Evolutionary conservation across 2,113 vertebrate species (phyloP).

Genomic region (Gorsachius goisagi): DNA sequence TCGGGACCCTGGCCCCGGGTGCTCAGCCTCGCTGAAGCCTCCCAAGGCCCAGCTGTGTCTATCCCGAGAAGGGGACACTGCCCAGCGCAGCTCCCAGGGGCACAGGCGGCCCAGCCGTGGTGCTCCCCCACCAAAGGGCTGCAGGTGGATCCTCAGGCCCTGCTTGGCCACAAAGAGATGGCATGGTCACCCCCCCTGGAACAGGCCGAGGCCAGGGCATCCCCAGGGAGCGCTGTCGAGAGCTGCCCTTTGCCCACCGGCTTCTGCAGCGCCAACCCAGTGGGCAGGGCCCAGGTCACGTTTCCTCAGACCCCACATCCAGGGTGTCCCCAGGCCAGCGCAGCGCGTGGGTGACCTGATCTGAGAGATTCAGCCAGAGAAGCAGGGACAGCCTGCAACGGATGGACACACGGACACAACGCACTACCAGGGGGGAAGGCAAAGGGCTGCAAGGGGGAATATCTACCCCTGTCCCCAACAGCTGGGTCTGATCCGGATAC

Average conservation of each 20-base stretch:
- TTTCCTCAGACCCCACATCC: accelerated
- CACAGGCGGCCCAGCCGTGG: too few relatives aligned
- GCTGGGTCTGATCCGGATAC: accelerated
- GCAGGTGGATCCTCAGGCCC: background rate
- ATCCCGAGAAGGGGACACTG: accelerated
- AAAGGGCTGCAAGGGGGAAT: too few relatives aligned
- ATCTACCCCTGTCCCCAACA: background rate
- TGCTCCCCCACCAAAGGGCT: background rate
- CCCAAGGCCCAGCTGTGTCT: accelerated
- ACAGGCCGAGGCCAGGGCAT: background rate
- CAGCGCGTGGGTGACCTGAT: accelerated
- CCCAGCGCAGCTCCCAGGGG: accelerated
- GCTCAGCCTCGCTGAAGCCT: background rate
- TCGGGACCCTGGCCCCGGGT: accelerated
- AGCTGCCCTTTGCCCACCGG: background rate
- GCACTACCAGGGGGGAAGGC: too few relatives aligned
- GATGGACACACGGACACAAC: background rate
- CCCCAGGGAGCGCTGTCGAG: accelerated
- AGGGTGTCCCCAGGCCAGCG: background rate
- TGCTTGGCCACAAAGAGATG: accelerated
- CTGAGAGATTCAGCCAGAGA: background rate
- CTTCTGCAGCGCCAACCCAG: accelerated
- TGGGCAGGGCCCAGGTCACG: accelerated
- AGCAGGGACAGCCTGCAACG: background rate
- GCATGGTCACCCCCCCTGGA: background rate